These are phyloP conservation scores for Sciurus carolinensis DNA, from an alignment of 2,797 vertebrate genomes.

Conservation along the genomic window DNA sequence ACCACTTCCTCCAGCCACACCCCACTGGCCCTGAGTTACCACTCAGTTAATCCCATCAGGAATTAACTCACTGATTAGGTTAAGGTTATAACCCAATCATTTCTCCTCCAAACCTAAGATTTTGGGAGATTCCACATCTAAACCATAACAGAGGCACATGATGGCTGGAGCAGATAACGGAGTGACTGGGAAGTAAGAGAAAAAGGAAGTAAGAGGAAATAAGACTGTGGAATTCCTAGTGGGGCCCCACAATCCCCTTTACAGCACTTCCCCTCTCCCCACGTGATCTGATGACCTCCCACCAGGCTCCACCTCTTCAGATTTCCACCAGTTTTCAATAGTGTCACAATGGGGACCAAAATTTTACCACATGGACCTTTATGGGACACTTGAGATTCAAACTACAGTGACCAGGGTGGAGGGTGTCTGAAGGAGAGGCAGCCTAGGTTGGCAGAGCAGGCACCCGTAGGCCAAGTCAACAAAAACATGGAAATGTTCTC, in stretches of 20 bases:
- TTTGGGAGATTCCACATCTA: too few species aligned
- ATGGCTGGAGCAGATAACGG: too few species aligned
- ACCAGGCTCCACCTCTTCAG: background rate
- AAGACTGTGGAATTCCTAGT: too few species aligned
- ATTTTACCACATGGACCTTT: background rate
- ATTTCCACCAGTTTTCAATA: background rate
- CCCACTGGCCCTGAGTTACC: too few species aligned
- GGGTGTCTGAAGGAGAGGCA: background rate
- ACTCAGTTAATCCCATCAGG: too few species aligned
- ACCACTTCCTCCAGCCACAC: too few species aligned
- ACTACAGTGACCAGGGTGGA: background rate
- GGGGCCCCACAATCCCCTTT: background rate
- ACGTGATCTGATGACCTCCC: background rate
- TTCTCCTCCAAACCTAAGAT: too few species aligned
- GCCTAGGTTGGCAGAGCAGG: background rate
- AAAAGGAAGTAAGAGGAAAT: background rate
- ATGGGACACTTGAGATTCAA: background rate
- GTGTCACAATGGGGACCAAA: background rate
- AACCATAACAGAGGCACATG: too few species aligned
- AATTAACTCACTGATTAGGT: too few species aligned
- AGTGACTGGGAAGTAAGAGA: background rate
- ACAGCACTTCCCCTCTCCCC: background rate
- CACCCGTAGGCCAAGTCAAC: background rate
- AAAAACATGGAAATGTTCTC: background rate
- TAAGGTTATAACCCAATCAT: too few species aligned